Conservation (phyloP, 2,113 vertebrate species). For the Taurulus bubalis region DNA sequence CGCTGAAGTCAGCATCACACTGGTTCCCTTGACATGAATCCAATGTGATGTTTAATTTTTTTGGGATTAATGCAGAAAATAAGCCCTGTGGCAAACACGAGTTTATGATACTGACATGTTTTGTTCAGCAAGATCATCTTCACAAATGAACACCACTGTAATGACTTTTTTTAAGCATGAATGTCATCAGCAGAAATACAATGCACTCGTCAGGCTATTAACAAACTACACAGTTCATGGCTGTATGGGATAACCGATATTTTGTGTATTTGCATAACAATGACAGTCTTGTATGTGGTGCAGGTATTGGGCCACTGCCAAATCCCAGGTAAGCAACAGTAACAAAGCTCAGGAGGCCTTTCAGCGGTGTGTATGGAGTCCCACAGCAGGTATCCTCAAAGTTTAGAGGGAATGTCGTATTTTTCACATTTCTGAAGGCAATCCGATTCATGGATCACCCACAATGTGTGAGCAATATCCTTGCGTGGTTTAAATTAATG, state of each 20-base stretch:
- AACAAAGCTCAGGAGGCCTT: too few relatives aligned
- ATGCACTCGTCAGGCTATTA: too few relatives aligned
- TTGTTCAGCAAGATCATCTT: background rate
- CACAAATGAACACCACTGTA: background rate
- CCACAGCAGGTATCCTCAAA: too few relatives aligned
- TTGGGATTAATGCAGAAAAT: background rate
- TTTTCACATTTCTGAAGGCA: too few relatives aligned
- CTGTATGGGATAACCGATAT: background rate
- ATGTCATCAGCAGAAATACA: background rate
- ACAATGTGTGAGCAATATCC: too few relatives aligned
- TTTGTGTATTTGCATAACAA: background rate
- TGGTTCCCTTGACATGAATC: background rate
- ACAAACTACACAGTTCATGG: too few relatives aligned
- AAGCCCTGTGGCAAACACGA: background rate
- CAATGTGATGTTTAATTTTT: background rate
- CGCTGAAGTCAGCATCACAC: background rate
- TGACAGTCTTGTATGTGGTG: background rate
- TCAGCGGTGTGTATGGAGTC: too few relatives aligned
- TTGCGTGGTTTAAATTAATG: too few relatives aligned
- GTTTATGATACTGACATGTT: background rate
- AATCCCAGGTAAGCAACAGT: too few relatives aligned
- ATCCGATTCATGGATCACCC: too few relatives aligned
- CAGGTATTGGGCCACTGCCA: background rate
- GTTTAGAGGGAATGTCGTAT: too few relatives aligned
- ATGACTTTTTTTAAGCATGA: background rate